Base-by-base conservation (phyloP, 2,888 invertebrate species). In the Notodonta ziczac region DNA sequence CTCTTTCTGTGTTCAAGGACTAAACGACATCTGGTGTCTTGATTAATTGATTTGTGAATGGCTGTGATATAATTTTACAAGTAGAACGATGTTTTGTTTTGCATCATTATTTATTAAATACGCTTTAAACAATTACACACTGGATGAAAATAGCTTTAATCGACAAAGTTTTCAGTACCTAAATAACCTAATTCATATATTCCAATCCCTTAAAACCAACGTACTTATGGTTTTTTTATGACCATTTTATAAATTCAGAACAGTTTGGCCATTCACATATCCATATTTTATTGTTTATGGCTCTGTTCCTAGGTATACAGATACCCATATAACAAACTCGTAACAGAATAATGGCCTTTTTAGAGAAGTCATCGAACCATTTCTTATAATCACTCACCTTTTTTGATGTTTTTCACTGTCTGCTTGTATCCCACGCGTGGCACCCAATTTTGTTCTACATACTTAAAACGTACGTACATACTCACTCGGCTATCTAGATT, bases 241-340 rank as follows among this genome's bases (percentile, higher is more conserved):
- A 42, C 62, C 57, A 60, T 59, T 65, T 65, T 56, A 59, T 62
- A 56, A 53, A 58, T 66, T 65, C 48, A 39, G 60, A 40, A 48
- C 56, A 56, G 56, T 52, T 63, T 56, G 44, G 55, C 57, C n/a
- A 62, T 62, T 55, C 46, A 46, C n/a, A 54, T 13, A 53, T 53
- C 56, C 48, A 58, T 62, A 56, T 54, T 42, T 52, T 14, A 42
- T 62, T 57, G 12, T 59, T 58, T 56, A 61, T 66, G 46, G 57
- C 42, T 60, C 12, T 42, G 56, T 52, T 42, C 44, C 40, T 58
- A 54, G 57, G 53, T 62, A 60, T 51, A 48, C 53, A 60, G 60
- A 60, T 74, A 66, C 60, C 53, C 60, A 44, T 32, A 65, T 53
- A 56, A 69, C 67, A 69, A 64, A 74, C 69, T 63, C 58, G 60